Evolutionary conservation across 2,797 vertebrate species (phyloP).

Genomic region (Rhinogobio ventralis): DNA sequence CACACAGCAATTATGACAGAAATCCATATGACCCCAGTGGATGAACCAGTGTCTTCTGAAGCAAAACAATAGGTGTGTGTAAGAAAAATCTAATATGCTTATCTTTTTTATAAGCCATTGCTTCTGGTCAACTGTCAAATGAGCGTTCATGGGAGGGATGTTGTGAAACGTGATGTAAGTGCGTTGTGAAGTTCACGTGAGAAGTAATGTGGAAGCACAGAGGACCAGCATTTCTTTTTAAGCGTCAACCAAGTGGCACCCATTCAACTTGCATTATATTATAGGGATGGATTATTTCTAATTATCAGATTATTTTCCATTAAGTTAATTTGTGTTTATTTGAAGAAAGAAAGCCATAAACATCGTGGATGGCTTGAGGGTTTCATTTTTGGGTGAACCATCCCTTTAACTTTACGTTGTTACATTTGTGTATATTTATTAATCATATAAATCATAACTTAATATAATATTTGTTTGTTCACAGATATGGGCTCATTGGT

Average conservation of each 20-base stretch:
- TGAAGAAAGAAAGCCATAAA: background rate
- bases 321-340: background rate
- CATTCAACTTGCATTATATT: background rate
- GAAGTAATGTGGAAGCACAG: too few relatives aligned
- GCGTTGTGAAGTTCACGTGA: too few relatives aligned
- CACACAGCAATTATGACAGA: background rate
- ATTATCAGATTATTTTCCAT: too few relatives aligned
- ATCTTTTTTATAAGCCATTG: too few relatives aligned
- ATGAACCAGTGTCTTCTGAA: background rate
- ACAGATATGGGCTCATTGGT: constrained; percentile 93
- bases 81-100: too few relatives aligned
- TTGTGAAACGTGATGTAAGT: too few relatives aligned
- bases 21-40: background rate
- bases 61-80: background rate
- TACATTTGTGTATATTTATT: background rate
- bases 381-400: background rate
- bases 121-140: too few relatives aligned
- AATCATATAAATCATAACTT: background rate
- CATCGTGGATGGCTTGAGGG: background rate
- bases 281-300: background rate
- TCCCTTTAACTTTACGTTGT: background rate
- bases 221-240: too few relatives aligned
- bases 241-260: background rate
- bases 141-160: too few relatives aligned
- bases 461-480: constrained; percentile 29